Conservation (phyloP, 2,888 invertebrate genomes). For the Cotesia congregata region DNA sequence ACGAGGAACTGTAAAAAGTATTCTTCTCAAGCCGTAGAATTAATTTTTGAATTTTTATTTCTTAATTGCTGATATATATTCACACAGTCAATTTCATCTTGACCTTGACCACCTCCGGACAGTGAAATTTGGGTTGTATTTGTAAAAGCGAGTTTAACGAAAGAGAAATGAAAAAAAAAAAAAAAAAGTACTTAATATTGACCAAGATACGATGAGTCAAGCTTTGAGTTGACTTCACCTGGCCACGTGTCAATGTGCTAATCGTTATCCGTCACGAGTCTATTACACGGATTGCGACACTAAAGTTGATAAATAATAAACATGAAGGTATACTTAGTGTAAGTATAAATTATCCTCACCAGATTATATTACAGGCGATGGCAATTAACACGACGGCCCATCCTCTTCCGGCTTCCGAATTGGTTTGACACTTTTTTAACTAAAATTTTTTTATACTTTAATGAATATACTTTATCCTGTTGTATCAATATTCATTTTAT, state of each 20-base stretch:
- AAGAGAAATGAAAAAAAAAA: constrained; percentile 8
- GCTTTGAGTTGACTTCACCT: not conserved
- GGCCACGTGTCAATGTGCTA: constrained; percentile 47
- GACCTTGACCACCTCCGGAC: constrained; percentile 44
- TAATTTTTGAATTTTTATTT: constrained; percentile 3
- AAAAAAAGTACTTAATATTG: constrained; percentile 13
- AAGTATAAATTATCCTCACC: constrained; percentile 44
- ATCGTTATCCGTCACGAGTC: constrained; percentile 51
- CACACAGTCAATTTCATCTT: constrained; percentile 9
- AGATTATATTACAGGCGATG: not conserved
- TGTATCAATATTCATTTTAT: not conserved
- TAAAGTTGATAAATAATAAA: constrained; percentile 16
- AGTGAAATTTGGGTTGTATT: not conserved
- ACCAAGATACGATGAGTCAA: constrained; percentile 19
- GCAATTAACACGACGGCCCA: constrained; percentile 55
- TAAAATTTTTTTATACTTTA: not conserved
- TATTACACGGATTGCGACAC: constrained; percentile 47
- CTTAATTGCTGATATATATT: not conserved
- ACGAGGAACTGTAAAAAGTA: not conserved
- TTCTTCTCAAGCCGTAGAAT: not conserved
- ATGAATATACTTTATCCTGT: no score
- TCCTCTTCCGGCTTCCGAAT: constrained; percentile 56
- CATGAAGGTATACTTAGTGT: not conserved
- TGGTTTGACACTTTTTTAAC: not conserved
- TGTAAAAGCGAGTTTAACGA: not conserved